Evolutionary conservation across 2,113 vertebrate genomes (phyloP).

Genomic region (Noctilio leporinus): DNA sequence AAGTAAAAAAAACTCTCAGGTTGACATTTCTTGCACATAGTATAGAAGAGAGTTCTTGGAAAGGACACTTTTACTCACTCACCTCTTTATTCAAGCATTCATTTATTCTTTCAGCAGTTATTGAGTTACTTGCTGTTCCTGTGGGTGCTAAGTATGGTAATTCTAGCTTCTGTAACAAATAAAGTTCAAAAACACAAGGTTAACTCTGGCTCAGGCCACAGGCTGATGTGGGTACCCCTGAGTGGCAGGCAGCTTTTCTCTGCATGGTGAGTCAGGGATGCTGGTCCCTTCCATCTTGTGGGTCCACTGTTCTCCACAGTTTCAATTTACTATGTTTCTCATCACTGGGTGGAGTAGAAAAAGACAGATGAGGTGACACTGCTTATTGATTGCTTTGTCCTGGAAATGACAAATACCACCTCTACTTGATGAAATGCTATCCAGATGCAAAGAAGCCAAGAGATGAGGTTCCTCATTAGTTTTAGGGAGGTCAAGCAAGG

Average conservation of each 20-base stretch:
- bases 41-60: neutral
- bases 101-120: neutral
- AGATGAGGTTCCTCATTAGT: neutral
- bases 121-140: neutral
- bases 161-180: neutral
- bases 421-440: neutral
- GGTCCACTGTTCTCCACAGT: accelerated
- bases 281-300: neutral
- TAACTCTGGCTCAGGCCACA: neutral
- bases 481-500: neutral
- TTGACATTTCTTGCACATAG: neutral
- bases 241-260: neutral
- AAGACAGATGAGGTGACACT: neutral
- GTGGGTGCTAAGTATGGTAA: neutral
- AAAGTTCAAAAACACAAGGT: neutral
- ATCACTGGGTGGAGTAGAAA: neutral
- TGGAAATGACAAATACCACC: neutral
- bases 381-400: neutral
- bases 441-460: neutral
- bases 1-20: neutral
- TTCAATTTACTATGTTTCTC: neutral
- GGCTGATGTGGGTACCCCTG: accelerated
- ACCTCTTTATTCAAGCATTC: neutral
- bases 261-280: accelerated
- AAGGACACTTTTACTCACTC: neutral